Evolutionary conservation across 1,140 invertebrate genomes (phyloP), one percentile per base, ranked within the genome.

Genomic region (Olivierus martensii): DNA sequence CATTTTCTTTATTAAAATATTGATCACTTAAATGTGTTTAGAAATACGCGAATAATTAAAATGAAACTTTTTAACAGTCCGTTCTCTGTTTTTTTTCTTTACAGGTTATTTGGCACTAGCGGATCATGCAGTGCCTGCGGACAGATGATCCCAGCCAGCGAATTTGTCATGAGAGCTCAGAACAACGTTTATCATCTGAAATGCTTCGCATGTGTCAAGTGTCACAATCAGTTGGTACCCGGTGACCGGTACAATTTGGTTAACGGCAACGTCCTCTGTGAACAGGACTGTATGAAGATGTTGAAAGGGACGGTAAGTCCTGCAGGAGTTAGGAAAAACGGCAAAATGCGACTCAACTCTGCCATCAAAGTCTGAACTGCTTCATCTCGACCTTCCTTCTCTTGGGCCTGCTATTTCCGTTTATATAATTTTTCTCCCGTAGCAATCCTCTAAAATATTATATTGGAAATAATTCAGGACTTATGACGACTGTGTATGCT

Each of bases 181-280:
- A 71, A 69, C 58, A 72, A 76, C 70, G 87, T 91, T 62, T 93
- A 90, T 78, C 88, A 94, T 77, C 77, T 89, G 69, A 89, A 88
- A 74, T 93, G 88, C 73, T 94, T 94, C 75, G 79, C 81, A 57
- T 94, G 89, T 75, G 87, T 83, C 67, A 90, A 90, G 67, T 94
- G 89, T 69, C 80, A 84, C 58, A 77, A 79, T 59, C 82, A 82
- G 70, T 79, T 94, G 57, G 79, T 83, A 64, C 79, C 84, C 55
- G 89, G 89, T 59, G 88, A 92, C 77, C 82, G 86, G 77, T 90
- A 87, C 72, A 84, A 86, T 66, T 78, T 90, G 70, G 69, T 89
- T 58, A 82, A 83, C 59, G 87, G 86, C 37, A 81, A 79, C 61
- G 75, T 88, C 58, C 79, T 91, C 22, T 91, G 87, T 75, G 88